phyloP scores from a whole-genome alignment of 2,888 invertebrate species.

The Thecophora atra region DNA sequence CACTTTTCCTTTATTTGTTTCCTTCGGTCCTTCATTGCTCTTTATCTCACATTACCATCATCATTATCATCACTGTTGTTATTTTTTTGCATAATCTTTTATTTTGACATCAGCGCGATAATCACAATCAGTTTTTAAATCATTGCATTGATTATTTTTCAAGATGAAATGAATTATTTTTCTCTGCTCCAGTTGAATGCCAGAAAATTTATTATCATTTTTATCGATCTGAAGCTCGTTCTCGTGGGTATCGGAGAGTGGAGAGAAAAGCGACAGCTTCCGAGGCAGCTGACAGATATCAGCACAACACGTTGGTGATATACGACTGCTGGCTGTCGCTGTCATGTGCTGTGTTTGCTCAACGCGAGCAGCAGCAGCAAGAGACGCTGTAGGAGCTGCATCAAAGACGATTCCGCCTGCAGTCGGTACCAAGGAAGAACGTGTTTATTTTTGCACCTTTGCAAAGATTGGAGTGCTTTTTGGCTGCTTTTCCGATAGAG shows the following conservation, averaged over 20 bases:
- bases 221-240: slow-evolving; percentile 2
- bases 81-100: background rate
- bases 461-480: background rate
- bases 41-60: background rate
- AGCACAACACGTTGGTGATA: slow-evolving; percentile 13
- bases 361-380: background rate
- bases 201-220: slow-evolving; percentile 24
- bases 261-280: background rate
- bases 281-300: slow-evolving; percentile 19
- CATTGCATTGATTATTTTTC: background rate
- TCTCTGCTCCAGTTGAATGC: background rate
- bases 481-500: background rate
- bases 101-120: background rate
- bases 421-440: slow-evolving; percentile 5
- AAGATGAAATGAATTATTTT: slow-evolving; percentile 9
- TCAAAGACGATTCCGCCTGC: background rate
- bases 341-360: slow-evolving; percentile 12
- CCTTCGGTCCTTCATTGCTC: no score
- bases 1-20: no score
- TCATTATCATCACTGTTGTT: background rate
- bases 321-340: slow-evolving; percentile 17
- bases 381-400: background rate
- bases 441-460: slow-evolving; percentile 21
- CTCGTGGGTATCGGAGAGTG: background rate
- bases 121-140: no score